phyloP scores from a whole-genome alignment of 2,888 invertebrate genomes.

The Chalcosyrphus nemorum region DNA sequence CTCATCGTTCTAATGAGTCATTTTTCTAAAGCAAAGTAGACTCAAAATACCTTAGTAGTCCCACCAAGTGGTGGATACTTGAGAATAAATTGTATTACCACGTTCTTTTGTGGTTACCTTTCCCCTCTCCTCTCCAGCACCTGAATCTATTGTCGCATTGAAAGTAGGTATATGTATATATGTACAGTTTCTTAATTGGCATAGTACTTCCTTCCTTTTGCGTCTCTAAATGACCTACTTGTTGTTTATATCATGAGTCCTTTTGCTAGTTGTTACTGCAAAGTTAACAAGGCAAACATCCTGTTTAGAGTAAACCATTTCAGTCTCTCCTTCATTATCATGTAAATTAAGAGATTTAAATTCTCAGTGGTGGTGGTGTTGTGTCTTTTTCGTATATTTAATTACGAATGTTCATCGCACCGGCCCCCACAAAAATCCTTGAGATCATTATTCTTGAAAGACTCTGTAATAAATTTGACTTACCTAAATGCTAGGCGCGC shows the following conservation, averaged over 20 bases:
- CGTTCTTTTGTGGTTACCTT: too few relatives aligned
- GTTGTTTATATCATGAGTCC: conserved; percentile 25
- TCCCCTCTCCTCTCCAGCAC: too few relatives aligned
- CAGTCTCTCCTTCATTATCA: conserved; percentile 1
- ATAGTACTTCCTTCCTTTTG: conserved; percentile 13
- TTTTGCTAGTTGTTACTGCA: background rate
- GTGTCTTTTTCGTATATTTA: conserved; percentile 7
- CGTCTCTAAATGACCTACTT: conserved; percentile 30
- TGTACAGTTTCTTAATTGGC: conserved; percentile 41
- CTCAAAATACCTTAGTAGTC: background rate
- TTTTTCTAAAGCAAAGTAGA: background rate
- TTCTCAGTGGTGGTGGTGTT: background rate
- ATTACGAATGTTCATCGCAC: background rate
- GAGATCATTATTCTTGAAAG: conserved; percentile 9
- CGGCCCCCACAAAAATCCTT: background rate
- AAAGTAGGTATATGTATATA: too few relatives aligned
- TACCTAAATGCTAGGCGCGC: background rate
- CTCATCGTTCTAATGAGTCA: background rate
- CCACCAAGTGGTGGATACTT: conserved; percentile 6
- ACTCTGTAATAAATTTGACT: conserved; percentile 31
- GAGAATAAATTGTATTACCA: conserved; percentile 28
- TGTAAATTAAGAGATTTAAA: conserved; percentile 48
- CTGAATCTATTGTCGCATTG: background rate
- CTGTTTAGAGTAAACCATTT: background rate
- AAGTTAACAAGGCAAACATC: too few relatives aligned